Base-by-base conservation (phyloP, 2,888 invertebrate species). In the Orchesella flavescens region DNA sequence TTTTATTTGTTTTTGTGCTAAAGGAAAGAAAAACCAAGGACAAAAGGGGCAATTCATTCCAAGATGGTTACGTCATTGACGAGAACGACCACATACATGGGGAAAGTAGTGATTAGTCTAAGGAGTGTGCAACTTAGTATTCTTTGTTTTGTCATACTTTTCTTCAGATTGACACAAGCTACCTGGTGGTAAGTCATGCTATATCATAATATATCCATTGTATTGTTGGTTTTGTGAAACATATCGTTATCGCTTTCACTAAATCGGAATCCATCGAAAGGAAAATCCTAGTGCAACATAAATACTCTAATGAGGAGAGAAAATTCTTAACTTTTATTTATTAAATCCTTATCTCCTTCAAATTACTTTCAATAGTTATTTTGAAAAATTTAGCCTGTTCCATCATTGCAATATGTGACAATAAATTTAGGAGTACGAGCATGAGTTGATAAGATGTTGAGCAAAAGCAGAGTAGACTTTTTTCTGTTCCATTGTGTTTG, bases 111-210 rank as follows among this genome's bases (percentile, higher is more conserved):
- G 82, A 61, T 69, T 71, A 71, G 78, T 61, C 69, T 78, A 61
- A 61, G 78, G 78, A 78, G 78, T 53, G 69, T 78, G 78, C 69
- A 72, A 79, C 72, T 79, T 71, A 72, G 72, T 65, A 79, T 79
- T 79, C 75, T 82, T 24, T 80, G 85, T 65, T 80, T 87, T 86
- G 85, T 87, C 77, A 84, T 87, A 82, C 84, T 86, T 81, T 80
- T 86, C 79, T 77, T 85, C 83, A 84, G 83, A 75, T 72, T 86
- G 80, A 83, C 78, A 79, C 85, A 87, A 59, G 87, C 87, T 65
- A 85, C 86, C 44, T 87, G 87, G 87, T 87, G 87, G 87, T 87
- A 86, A 85, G 86, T 81, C 53, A 10, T 61, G 21, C 59, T n/a
- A n/a, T n/a, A 23, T 9, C 63, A 46, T 46, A 46, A 46, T 7